These are phyloP conservation scores for Clavelina lepadiformis DNA, from an alignment of 23 tunicate genomes.

Conservation along the genomic window DNA sequence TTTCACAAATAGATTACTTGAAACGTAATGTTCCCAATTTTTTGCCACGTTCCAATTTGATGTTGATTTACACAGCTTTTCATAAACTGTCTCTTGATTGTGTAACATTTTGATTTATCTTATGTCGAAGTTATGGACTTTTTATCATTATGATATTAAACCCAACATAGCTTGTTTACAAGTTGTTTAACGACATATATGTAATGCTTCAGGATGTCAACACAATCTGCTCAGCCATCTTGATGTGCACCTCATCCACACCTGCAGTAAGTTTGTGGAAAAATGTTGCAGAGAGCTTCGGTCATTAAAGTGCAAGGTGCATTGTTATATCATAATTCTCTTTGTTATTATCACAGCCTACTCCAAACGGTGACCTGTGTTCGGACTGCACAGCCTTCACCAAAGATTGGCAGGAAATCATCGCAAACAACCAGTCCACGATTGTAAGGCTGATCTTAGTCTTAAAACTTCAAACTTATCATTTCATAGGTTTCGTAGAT, in stretches of 20 bases:
- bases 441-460: conserved; percentile 39
- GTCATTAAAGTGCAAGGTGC: not conserved
- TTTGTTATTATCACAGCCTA: conserved; percentile 14
- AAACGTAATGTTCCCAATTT: no score
- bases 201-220: conserved; percentile 47
- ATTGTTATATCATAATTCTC: no score
- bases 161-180: not conserved
- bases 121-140: not conserved
- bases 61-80: no score
- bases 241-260: conserved; percentile 61
- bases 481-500: not conserved
- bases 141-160: not conserved
- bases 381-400: conserved; percentile 64
- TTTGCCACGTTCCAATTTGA: no score
- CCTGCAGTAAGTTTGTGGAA: conserved; percentile 10
- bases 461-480: not conserved
- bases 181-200: not conserved
- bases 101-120: not conserved
- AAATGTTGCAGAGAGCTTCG: not conserved
- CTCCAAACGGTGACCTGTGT: conserved; percentile 51
- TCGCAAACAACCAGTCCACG: conserved; percentile 61
- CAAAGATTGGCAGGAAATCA: conserved; percentile 67
- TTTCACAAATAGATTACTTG: no score
- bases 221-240: conserved; percentile 57
- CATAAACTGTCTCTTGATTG: not conserved